phyloP scores from a whole-genome alignment of 1,140 invertebrate species.

The Phocides pigmalion region DNA sequence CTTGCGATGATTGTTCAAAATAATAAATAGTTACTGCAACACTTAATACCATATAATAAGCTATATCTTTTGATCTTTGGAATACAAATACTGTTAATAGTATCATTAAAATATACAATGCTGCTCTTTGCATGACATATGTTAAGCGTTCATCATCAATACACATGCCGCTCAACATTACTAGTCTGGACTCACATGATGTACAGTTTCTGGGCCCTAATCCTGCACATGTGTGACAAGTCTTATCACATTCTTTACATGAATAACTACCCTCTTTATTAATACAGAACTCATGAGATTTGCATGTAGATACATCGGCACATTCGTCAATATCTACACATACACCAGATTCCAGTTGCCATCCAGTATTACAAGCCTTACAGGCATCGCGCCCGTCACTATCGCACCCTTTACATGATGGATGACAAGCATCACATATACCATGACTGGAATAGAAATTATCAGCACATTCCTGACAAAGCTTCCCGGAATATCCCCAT shows the following conservation, averaged over 20 bases:
- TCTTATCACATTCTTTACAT: constrained; percentile 91
- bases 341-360: constrained; percentile 89
- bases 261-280: constrained; percentile 95
- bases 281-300: constrained; percentile 93
- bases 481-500: constrained; percentile 90
- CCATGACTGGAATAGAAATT: constrained; percentile 90
- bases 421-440: constrained; percentile 92
- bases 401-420: constrained; percentile 92
- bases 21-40: constrained; percentile 58
- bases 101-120: constrained; percentile 54
- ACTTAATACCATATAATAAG: constrained; percentile 49
- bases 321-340: constrained; percentile 98
- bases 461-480: constrained; percentile 91
- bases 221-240: constrained; percentile 93
- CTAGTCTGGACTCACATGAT: constrained; percentile 50
- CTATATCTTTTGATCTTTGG: constrained; percentile 52
- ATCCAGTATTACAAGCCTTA: constrained; percentile 92
- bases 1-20: constrained; percentile 51
- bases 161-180: constrained; percentile 62
- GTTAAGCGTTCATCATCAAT: constrained; percentile 52
- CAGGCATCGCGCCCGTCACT: constrained; percentile 92
- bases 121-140: constrained; percentile 46
- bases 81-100: constrained; percentile 52
- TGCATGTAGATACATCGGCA: constrained; percentile 86
- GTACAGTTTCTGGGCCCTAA: constrained; percentile 88